Conservation (phyloP, 2,888 invertebrate species). For the Formica aserva region DNA sequence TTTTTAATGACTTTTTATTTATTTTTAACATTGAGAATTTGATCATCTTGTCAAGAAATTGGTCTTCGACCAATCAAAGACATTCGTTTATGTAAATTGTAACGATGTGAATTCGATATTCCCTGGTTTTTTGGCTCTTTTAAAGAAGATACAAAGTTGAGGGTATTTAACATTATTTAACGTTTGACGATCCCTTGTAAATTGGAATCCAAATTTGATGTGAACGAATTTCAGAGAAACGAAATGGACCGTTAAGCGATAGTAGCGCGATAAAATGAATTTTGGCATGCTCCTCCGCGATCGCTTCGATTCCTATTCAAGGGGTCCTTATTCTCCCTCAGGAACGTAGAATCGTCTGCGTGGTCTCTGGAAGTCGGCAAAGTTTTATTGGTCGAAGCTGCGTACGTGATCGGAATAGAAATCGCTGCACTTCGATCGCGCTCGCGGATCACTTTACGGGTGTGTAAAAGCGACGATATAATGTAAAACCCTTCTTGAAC, state of each 20-base stretch:
- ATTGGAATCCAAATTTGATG: constrained; percentile 28
- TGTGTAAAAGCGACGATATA: constrained; percentile 40
- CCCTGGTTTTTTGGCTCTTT: background rate
- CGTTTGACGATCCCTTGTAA: background rate
- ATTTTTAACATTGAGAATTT: background rate
- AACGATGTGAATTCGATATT: background rate
- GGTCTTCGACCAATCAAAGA: background rate
- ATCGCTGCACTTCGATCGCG: constrained; percentile 55
- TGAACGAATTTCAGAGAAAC: background rate
- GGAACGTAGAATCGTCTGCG: constrained; percentile 54
- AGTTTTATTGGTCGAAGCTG: constrained; percentile 66
- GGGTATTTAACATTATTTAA: background rate
- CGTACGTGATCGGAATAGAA: constrained; percentile 64
- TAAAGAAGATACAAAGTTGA: background rate
- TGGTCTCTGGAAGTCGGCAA: constrained; percentile 65
- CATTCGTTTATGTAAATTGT: background rate
- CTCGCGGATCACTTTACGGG: constrained; percentile 39
- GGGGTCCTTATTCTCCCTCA: constrained; percentile 52
- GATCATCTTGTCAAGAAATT: background rate
- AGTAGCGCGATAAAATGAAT: constrained; percentile 55
- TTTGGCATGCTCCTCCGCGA: constrained; percentile 51
- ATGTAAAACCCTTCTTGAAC: constrained; percentile 32
- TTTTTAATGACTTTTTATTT: background rate
- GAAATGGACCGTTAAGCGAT: constrained; percentile 46
- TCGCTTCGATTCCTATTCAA: constrained; percentile 64